Base-by-base conservation (phyloP, 1,140 invertebrate species). In the Drosophila fuyamai region DNA sequence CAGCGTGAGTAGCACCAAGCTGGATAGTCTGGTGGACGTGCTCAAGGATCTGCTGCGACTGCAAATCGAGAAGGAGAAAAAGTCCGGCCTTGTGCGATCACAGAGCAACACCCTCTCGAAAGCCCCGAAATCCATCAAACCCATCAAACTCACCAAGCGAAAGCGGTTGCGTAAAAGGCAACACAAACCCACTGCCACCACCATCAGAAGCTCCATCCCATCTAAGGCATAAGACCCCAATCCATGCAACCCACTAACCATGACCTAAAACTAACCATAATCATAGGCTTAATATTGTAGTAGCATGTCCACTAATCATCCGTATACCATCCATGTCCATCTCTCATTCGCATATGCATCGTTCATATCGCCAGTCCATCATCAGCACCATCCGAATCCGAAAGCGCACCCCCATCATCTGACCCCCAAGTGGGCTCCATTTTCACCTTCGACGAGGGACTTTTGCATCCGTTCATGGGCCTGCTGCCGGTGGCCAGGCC, bases 391-490 rank as follows among this genome's bases (percentile, higher is more conserved):
- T 75, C 72, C n/a, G 55, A 44, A 59, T 70, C 55, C 71, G 36
- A 27, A 57, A 23, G 51, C 23, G 16, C 53, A 47, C 23, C 53
- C 41, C 14, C 62, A 16, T 16, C 38, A 41, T 27, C 63, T 16
- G 48, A 60, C 16, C 53, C 60, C 36, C 50, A 38, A 35, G 56
- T 90, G 51, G 76, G 83, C 27, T 70, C 90, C 27, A 8, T 73
- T 0, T 72, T 80, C 44, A 54, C 65, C 47, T 76, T 41, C 44
- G 56, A 32, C 32, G 83, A 77, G 10, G 56, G 53, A 8, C 32
- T 92, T 13, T 29, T 92, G 35, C 60, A 76, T 35, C 91, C 91
- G 1, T 92, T 86, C 43, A 92, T 92, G 91, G 90, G 90, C n/a
- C 54, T 92, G 0, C 62, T 83, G 43, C 58, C 81, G 8, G 38